Conservation (phyloP, 2,113 vertebrate genomes). For the Catagonus wagneri region DNA sequence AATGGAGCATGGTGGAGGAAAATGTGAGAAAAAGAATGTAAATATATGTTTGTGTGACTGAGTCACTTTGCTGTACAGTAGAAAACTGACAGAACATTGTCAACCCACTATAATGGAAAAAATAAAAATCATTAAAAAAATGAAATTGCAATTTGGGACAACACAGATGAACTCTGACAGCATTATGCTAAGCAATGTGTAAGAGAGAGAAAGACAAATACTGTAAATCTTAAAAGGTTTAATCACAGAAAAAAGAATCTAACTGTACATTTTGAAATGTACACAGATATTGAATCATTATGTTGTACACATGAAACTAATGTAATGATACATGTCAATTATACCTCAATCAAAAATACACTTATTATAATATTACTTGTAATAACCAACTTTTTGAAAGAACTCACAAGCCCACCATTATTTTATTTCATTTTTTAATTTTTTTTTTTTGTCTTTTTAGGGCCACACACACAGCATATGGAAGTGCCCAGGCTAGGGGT, state of each 20-base stretch:
- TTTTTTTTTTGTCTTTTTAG: too few relatives aligned
- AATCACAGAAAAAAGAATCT: neutral
- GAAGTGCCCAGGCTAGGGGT: too few relatives aligned
- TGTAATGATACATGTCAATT: neutral
- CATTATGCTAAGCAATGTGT: neutral
- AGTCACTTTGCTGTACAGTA: too few relatives aligned
- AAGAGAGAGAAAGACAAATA: neutral
- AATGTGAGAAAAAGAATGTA: too few relatives aligned
- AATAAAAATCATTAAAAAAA: neutral
- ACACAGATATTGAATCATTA: neutral
- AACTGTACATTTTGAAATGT: neutral
- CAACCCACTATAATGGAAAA: too few relatives aligned
- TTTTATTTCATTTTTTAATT: too few relatives aligned
- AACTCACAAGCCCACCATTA: neutral
- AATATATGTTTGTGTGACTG: too few relatives aligned
- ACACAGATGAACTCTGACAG: neutral
- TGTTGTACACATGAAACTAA: neutral
- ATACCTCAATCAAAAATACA: neutral
- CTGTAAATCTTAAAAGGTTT: neutral
- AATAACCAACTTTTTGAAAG: slow-evolving; percentile 20
- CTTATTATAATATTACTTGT: neutral
- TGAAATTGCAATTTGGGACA: neutral
- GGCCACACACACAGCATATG: too few relatives aligned
- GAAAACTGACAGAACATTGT: too few relatives aligned
- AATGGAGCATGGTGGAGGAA: too few relatives aligned